phyloP scores from a whole-genome alignment of 2,113 vertebrate genomes.

The Butastur rufipennis region DNA sequence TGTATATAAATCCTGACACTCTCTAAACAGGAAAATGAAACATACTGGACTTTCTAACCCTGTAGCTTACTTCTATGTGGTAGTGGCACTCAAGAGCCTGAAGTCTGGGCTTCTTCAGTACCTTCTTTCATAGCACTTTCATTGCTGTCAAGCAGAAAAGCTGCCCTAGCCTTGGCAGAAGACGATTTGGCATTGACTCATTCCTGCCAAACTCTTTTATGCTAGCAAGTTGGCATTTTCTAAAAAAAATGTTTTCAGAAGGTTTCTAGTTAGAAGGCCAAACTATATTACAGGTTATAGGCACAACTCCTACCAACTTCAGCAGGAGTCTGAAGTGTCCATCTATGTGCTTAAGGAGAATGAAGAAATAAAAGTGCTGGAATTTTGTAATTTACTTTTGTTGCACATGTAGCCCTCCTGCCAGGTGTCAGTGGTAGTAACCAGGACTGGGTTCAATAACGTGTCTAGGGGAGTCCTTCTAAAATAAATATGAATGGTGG shows the following conservation, averaged over 20 bases:
- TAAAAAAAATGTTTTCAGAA: neutral
- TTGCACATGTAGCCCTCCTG: constrained; percentile 38
- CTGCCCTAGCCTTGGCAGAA: neutral
- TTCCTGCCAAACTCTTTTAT: neutral
- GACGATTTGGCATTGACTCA: neutral
- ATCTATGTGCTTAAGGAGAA: neutral
- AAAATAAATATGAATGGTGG: constrained; percentile 13
- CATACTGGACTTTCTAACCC: neutral
- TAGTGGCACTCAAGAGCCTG: neutral
- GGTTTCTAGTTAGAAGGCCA: neutral
- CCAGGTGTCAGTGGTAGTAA: constrained; percentile 50
- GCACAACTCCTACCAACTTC: neutral
- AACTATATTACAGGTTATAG: neutral
- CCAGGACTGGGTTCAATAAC: constrained; percentile 26
- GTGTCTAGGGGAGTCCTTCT: neutral
- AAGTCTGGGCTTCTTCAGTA: neutral
- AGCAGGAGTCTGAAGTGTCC: neutral
- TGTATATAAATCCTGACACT: neutral
- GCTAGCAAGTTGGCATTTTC: neutral
- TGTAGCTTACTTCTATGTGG: neutral
- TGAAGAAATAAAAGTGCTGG: constrained; percentile 37
- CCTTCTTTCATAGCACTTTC: neutral
- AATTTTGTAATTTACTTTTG: constrained; percentile 55
- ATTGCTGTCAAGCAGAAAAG: neutral
- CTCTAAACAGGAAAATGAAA: neutral